Evolutionary conservation across 1,140 invertebrate genomes (phyloP).

Genomic region (Drepana arcuata): DNA sequence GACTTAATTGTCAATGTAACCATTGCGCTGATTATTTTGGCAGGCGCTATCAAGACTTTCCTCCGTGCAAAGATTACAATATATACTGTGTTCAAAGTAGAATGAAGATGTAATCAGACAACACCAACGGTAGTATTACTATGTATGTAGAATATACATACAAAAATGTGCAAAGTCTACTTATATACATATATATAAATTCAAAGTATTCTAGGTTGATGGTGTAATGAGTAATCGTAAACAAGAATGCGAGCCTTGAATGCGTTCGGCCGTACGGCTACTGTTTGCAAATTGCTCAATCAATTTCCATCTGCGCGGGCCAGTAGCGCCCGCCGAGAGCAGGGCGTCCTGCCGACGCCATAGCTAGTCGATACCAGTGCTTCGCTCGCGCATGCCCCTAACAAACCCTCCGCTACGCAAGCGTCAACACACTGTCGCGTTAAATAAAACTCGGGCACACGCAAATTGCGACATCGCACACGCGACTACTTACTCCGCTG

Average conservation of each 20-base stretch:
- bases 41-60: too few relatives aligned
- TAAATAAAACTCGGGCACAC: constrained; percentile 17
- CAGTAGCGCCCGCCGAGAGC: constrained; percentile 21
- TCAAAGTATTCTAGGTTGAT: too few relatives aligned
- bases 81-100: too few relatives aligned
- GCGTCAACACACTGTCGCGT: constrained; percentile 11
- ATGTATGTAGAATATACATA: too few relatives aligned
- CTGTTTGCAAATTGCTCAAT: constrained; percentile 18
- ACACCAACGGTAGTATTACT: too few relatives aligned
- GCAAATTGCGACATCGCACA: constrained; percentile 47
- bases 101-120: too few relatives aligned
- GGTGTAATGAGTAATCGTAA: too few relatives aligned
- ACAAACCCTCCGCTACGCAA: constrained; percentile 25
- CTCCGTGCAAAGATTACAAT: too few relatives aligned
- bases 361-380: constrained; percentile 36
- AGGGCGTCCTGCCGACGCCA: constrained; percentile 44
- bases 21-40: too few relatives aligned
- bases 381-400: constrained; percentile 34
- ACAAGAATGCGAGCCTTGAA: constrained; percentile 12
- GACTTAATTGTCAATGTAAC: too few relatives aligned
- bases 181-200: too few relatives aligned
- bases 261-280: constrained; percentile 6
- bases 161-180: too few relatives aligned
- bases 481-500: constrained; percentile 51
- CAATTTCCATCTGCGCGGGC: constrained; percentile 19